Base-by-base conservation (phyloP, 2,888 invertebrate genomes). In the Nomada lathburiana region DNA sequence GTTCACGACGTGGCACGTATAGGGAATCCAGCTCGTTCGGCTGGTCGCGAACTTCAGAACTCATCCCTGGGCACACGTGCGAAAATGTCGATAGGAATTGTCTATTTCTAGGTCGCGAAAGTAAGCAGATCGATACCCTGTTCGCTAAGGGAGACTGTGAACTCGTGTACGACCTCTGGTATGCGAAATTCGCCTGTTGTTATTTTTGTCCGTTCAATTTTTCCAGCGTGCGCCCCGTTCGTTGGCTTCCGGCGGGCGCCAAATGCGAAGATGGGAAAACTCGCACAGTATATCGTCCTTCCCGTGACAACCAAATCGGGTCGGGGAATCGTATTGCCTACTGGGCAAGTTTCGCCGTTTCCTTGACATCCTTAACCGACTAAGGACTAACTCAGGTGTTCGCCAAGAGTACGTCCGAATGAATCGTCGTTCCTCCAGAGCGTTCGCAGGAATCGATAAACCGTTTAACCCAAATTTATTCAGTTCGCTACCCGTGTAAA, bases 341-440 rank as follows among this genome's bases (percentile, higher is more conserved):
- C 55, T 70, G 73, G 72, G 77, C 77, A 52, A 69, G 64, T 65
- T 76, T 65, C 72, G 53, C 62, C 68, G 82, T 77, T 82, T 70
- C 82, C 82, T 83, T 83, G 82, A 82, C 82, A 83, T 83, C 82
- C 72, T 82, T 83, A 76, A 71, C 76, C 69, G 50, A 62, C 57
- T 83, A 83, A 77, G 82, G 82, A 76, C 55, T 77, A 26, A 72
- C 18, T 82, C 67, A 73, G 77, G 69, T 82, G 73, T 77, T 72
- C 76, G 64, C 57, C 36, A 47, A 60, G 69, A 76, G 44, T 57
- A 42, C 62, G 23, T 52, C 23, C 68, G 67, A 50, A 50, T 52
- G 72, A 80, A 67, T 72, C 62, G 57, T 42, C 67, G 23, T 70
- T 68, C 42, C 69, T 36, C 11, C 60, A 20, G 52, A 57, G 42